A percentile compares a stretch with the other conserved stretches of the same genome.
phyloP scores from a whole-genome alignment of 2,888 invertebrate species.

The Polyommatus iphigenia region DNA sequence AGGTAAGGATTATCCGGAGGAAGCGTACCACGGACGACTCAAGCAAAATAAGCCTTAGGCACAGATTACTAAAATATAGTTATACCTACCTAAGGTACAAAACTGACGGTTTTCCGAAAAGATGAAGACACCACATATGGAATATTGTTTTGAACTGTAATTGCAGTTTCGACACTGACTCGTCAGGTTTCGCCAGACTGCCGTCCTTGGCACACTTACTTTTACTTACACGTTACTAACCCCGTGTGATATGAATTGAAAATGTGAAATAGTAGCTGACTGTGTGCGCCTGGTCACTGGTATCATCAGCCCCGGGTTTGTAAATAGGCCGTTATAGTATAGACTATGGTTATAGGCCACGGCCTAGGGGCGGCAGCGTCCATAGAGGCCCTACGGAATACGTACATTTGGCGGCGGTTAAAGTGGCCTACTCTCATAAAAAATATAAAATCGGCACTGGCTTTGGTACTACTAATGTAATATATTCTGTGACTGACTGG shows the following conservation, averaged over 20 bases:
- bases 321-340: no score
- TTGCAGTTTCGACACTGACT: constrained; percentile 14
- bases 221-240: constrained; percentile 25
- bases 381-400: no score
- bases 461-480: no score
- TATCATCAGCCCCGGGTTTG: neutral
- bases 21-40: no score
- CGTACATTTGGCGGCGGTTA: no score
- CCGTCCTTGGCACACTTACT: constrained; percentile 43
- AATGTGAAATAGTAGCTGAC: neutral
- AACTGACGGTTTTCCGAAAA: neutral
- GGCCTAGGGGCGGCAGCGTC: no score
- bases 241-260: neutral
- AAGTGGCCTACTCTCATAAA: no score
- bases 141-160: constrained; percentile 11
- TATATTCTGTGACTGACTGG: no score
- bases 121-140: neutral
- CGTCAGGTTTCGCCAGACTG: constrained; percentile 1
- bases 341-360: no score
- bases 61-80: no score
- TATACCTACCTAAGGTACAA: neutral
- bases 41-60: neutral
- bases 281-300: neutral
- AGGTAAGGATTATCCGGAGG: no score
- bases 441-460: no score